Conservation (phyloP, 2,888 invertebrate species). For the Perizoma flavofasciatum region DNA sequence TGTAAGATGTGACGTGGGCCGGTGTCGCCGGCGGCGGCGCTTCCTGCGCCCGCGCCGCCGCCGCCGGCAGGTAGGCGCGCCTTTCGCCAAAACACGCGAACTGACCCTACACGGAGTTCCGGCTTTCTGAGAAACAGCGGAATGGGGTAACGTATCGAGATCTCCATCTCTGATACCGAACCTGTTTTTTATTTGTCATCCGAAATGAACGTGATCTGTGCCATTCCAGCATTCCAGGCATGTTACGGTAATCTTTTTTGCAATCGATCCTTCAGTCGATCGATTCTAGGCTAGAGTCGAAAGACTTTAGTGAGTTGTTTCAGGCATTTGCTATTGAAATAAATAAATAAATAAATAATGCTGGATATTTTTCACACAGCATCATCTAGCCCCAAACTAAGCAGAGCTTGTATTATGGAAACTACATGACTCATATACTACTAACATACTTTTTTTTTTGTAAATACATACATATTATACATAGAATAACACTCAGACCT, state of each 20-base stretch:
- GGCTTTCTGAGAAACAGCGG: conserved; percentile 28
- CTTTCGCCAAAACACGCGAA: conserved; percentile 3
- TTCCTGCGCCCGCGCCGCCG: conserved; percentile 34
- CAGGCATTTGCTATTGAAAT: no score
- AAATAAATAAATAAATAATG: no score
- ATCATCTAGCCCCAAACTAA: no score
- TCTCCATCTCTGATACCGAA: conserved; percentile 20
- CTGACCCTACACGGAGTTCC: conserved; percentile 26
- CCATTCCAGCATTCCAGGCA: conserved; percentile 12
- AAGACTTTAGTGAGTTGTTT: no score
- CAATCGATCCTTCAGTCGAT: conserved; percentile 19
- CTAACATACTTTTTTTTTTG: no score
- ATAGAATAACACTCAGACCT: no score
- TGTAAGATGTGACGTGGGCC: conserved; percentile 31
- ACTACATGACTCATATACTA: no score
- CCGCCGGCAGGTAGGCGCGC: conserved; percentile 22
- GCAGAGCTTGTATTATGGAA: no score
- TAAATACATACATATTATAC: no score
- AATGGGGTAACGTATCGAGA: conserved; percentile 26
- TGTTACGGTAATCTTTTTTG: conserved; percentile 32
- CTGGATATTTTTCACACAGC: no score
- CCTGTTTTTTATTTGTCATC: conserved; percentile 5
- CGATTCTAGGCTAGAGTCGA: conserved; percentile 7
- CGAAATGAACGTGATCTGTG: conserved; percentile 11
- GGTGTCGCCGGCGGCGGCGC: conserved; percentile 27